A percentile compares a stretch with the other conserved stretches of the same genome.
Conservation (phyloP, 35 echinoderm and acorn worm species). For the Ptychodera flava region DNA sequence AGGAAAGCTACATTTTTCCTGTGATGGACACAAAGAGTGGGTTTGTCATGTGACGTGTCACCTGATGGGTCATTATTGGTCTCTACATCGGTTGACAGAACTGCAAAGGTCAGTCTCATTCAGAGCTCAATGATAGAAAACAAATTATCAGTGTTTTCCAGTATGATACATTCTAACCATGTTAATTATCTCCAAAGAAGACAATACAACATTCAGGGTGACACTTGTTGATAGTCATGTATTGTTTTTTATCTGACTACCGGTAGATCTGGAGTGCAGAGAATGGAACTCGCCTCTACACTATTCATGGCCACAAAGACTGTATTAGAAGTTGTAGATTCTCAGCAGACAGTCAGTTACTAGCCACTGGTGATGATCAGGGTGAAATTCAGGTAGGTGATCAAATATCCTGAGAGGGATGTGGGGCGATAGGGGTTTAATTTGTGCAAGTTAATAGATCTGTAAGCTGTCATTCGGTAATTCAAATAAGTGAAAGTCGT, state of each 20-base stretch:
- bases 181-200: no score
- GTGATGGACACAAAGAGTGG: conserved; percentile 51
- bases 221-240: not conserved
- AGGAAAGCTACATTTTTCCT: not conserved
- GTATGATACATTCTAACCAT: no score
- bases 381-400: conserved; percentile 59
- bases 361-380: conserved; percentile 67
- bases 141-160: no score
- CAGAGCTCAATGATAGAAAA: no score
- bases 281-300: conserved; percentile 12
- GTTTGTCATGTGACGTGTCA: conserved; percentile 78
- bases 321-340: conserved; percentile 35
- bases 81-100: conserved; percentile 61
- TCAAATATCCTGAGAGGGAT: no score
- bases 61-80: conserved; percentile 46
- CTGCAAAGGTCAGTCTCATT: conserved; percentile 48
- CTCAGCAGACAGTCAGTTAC: conserved; percentile 28
- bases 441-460: no score
- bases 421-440: no score
- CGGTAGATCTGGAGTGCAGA: conserved; percentile 53
- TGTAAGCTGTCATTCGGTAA: no score
- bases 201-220: not conserved
- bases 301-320: conserved; percentile 54
- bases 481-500: no score
- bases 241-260: not conserved